phyloP scores from a whole-genome alignment of 1,140 invertebrate genomes.

The Trachelipus rathkii region DNA sequence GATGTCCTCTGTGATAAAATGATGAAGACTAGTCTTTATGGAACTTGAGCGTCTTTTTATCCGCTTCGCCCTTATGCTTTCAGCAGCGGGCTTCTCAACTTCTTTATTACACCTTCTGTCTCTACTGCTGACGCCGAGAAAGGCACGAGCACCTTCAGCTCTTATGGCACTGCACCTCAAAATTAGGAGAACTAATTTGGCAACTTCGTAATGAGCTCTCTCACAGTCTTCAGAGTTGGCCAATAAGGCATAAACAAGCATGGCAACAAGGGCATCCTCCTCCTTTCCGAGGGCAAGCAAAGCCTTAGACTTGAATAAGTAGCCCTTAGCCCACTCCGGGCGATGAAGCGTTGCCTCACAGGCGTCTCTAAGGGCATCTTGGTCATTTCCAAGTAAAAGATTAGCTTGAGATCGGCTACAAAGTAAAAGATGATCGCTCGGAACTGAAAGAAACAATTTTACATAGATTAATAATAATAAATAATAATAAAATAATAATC shows the following conservation, averaged over 20 bases:
- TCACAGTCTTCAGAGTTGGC: not conserved
- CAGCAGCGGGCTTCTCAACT: not conserved
- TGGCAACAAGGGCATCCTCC: not conserved
- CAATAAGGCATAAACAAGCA: not conserved
- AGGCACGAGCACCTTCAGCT: not conserved
- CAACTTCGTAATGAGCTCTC: not conserved
- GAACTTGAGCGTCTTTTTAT: not conserved
- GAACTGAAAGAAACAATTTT: slow-evolving; percentile 29
- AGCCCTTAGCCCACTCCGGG: not conserved
- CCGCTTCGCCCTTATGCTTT: not conserved
- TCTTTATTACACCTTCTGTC: not conserved
- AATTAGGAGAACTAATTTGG: not conserved
- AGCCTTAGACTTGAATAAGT: slow-evolving; percentile 23
- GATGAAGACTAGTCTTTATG: not conserved
- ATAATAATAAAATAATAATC: no score
- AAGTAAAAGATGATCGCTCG: not conserved
- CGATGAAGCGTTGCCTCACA: not conserved
- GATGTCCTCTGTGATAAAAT: not conserved
- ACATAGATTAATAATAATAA: no score
- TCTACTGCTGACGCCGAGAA: not conserved
- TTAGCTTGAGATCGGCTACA: slow-evolving; percentile 7
- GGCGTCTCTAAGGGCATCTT: slow-evolving; percentile 7
- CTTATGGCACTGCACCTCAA: not conserved
- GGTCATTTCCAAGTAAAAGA: not conserved
- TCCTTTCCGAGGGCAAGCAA: slow-evolving; percentile 27